Base-by-base conservation (phyloP, 2,113 vertebrate species). In the Gadus chalcogrammus region DNA sequence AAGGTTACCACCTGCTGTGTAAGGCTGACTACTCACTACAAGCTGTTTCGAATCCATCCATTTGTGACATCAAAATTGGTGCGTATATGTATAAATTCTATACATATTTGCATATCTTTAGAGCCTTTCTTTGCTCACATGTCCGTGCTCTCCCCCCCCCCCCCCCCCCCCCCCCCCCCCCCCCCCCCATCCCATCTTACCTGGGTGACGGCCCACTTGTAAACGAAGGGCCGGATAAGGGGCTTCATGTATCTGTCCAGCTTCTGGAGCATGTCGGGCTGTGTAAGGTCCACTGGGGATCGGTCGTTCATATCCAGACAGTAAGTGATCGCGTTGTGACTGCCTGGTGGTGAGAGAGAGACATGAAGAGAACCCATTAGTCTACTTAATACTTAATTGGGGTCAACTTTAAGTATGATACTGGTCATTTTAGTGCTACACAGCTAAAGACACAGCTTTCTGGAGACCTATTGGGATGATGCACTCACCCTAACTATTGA, bases 131-230 rank as follows among this genome's bases (percentile, higher is more conserved):
- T 17, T 5, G 15, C 15, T 35, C 5, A 2, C 8, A 16, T 15
- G 24, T 13, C 24, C n/a, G 24, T 15, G n/a, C n/a, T n/a, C n/a
- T n/a, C n/a, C n/a, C n/a, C n/a, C n/a, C n/a, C n/a, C n/a, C n/a
- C n/a, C n/a, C 4, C 2, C 16, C 12, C 38, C 7, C 31, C 15
- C 8, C 20, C 1, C 9, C 6, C 16, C 1, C 1, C 3, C 7
- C 31, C 15, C 8, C 20, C 1, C 9, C 6, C 16, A 1, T 1
- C 3, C 2, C 56, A 13, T 4, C 7, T 68, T 80, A 93, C 93
- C 90, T 93, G 93, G 18, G 93, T 90, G 61, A 86, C 74, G 0
- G 91, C 89, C 93, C 93, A 93, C 80, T 92, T 93, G 88, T 93
- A 91, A 28, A 93, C 87, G 78, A 92, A 92, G 4, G 92, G 92